Base-by-base conservation (phyloP, 1,140 invertebrate species). In the Ceratina japonica region DNA sequence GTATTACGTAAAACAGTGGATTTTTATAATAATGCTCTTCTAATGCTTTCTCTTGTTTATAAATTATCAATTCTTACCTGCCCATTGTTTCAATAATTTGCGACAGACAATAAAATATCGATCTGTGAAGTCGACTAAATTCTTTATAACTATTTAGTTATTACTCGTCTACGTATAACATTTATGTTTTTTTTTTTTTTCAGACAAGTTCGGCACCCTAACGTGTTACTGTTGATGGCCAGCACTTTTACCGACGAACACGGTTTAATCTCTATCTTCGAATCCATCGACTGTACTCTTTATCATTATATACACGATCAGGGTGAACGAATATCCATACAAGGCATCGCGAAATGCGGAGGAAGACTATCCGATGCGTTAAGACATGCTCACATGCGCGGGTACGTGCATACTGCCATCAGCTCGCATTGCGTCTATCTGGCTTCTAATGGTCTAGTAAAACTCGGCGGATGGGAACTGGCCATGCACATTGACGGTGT, bases 381-480 rank as follows among this genome's bases (percentile, higher is more conserved):
- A 2, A 86, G 85, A 62, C 86, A 89, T 56, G 82, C 84, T 59
- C 88, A 90, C 27, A 88, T 87, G 86, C 84, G 88, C 22, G 90
- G 90, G 10, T 90, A 86, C 56, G 75, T 90, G 44, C 90, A 90
- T 59, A 83, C 82, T 52, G 89, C 87, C 20, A 79, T 91, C 58
- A 90, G 82, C 59, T 85, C 90, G 5, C 89, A 90, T 68, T 89
- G 87, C 62, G 81, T 91, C 66, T 91, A 85, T 70, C 66, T 91
- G 66, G 73, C 87, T 65, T 83, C 88, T 13, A 81, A 70, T 58
- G 86, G 84, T 51, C 81, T 76, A 22, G 77, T 90, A 0, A 90
- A 90, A 85, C 85, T 91, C 18, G 89, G 89, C 7, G 89, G 89
- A 72, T 91, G 90, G 90, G 90, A 91, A 85, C 66, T 90, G 31